Base-by-base conservation (phyloP, 92 coral and sea anemone species). In the Phymanthus crucifer region DNA sequence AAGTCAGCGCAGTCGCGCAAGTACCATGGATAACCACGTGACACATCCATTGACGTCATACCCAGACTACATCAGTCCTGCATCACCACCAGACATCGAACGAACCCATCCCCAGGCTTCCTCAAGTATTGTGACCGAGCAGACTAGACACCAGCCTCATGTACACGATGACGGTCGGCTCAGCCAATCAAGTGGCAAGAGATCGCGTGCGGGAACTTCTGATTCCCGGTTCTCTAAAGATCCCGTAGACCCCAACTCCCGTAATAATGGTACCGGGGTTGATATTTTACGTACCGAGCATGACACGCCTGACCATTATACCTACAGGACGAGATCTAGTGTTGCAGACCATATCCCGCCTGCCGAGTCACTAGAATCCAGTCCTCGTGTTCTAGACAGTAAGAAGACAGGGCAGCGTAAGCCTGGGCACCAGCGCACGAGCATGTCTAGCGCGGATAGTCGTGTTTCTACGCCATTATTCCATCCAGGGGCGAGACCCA, bases 391-490 rank as follows among this genome's bases (percentile, higher is more conserved):
- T 10, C 18, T 43, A n/a, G 82, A 76, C 24, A 52, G 43, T 24
- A 77, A 79, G 45, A 71, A 24, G 32, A 5, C 82, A 27, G 81
- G 72, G 73, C 86, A 79, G 27, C 89, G 75, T 34, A 61, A 33
- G 48, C 86, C 85, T 37, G 87, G 87, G 52, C 91, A 78, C 58
- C 84, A 81, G n/a, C 82, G 97, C 23, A 89, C 83, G 57, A 96
- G 99, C 70, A 33, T 96, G 73, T 96, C 99, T 36, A 90, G 98
- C 61, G 92, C 87, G 8, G 99, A 93, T 35, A 96, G 99, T 50
- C 95, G 99, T 26, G 93, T 96, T 76, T 96, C 99, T 0, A 96
- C 99, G 35, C 99, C 99, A 0, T 84, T 96, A 34, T 96, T 96
- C 64, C 89, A 90, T 74, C 77, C 87, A 32, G 94, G 92, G 4